These are phyloP conservation scores for Chaetops frenatus DNA, from an alignment of 2,113 vertebrate genomes.

Conservation along the genomic window DNA sequence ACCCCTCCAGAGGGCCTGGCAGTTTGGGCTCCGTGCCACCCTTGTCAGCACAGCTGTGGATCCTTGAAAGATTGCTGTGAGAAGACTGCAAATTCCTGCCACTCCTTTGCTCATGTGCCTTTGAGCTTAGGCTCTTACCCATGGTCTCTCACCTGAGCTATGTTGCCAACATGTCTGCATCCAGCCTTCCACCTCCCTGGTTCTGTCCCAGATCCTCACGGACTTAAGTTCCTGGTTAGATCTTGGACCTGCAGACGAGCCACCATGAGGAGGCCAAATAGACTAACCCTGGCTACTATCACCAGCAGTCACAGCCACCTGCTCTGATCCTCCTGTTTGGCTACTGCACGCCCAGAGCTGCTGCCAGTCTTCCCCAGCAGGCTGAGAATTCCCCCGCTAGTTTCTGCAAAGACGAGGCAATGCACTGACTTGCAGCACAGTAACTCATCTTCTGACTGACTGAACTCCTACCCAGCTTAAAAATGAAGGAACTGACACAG, in stretches of 20 bases:
- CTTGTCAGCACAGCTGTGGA: not conserved
- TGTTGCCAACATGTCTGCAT: not conserved
- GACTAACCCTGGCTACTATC: not conserved
- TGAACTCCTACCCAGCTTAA: not conserved
- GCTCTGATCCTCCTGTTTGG: not conserved
- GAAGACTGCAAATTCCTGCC: not conserved
- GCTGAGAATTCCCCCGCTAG: not conserved
- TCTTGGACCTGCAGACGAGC: not conserved
- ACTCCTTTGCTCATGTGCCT: not conserved
- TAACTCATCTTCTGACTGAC: not conserved
- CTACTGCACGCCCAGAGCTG: fast-evolving
- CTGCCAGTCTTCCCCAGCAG: not conserved
- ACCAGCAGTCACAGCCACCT: not conserved
- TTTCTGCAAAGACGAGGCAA: not conserved
- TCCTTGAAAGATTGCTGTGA: not conserved
- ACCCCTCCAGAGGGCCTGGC: not conserved
- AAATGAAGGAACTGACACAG: not conserved
- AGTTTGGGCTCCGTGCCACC: not conserved
- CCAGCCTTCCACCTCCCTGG: not conserved
- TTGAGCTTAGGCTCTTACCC: not conserved
- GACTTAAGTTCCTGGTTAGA: not conserved
- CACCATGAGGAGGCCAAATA: not conserved
- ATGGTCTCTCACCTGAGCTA: not conserved
- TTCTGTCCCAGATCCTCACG: not conserved
- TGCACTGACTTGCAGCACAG: not conserved